A percentile compares a stretch with the other conserved stretches of the same genome.
These are phyloP conservation scores for Propithecus deckenii DNA, from an alignment of 2,797 vertebrate genomes.

Conservation along the genomic window DNA sequence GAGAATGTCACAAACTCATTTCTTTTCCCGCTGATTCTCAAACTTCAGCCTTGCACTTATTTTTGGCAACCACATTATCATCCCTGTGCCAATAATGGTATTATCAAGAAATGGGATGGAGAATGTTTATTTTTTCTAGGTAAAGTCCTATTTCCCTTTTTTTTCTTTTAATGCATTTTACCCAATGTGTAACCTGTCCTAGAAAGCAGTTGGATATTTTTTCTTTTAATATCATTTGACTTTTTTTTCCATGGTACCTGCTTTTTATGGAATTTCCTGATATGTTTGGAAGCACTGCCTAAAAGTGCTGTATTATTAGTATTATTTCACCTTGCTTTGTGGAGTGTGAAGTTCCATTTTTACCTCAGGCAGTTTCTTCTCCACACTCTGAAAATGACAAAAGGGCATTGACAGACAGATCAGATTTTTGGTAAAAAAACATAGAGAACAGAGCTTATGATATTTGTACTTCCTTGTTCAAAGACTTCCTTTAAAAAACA, in stretches of 20 bases:
- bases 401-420: background rate
- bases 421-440: background rate
- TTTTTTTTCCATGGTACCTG: background rate
- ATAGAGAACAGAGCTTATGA: background rate
- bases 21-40: background rate
- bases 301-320: background rate
- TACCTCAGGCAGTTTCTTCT: background rate
- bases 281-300: background rate
- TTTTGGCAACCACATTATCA: background rate
- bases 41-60: background rate
- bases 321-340: background rate
- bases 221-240: background rate
- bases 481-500: slow-evolving; percentile 31
- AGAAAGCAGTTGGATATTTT: background rate
- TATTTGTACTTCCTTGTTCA: slow-evolving; percentile 44
- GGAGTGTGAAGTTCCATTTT: background rate
- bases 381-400: background rate
- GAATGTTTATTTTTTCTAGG: background rate
- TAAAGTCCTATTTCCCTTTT: background rate
- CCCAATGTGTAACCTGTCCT: background rate
- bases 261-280: background rate
- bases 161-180: background rate
- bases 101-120: background rate
- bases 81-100: background rate
- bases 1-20: background rate